phyloP scores from a whole-genome alignment of 2,113 vertebrate species.

The Xenopus laevis region DNA sequence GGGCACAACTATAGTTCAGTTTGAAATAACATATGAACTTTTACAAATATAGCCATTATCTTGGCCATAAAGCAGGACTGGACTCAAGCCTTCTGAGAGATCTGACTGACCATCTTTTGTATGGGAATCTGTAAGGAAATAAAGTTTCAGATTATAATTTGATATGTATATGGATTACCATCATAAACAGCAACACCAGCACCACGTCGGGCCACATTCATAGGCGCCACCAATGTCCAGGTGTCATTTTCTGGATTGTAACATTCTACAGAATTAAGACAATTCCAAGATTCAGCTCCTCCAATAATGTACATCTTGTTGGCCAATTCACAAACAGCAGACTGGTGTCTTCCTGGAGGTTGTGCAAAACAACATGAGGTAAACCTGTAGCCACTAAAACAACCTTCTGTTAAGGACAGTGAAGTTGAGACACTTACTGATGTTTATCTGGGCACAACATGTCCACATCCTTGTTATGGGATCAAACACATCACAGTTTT shows the following conservation, averaged over 20 bases:
- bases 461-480: constrained; percentile 87
- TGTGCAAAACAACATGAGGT: background rate
- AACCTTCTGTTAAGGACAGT: background rate
- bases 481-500: constrained; percentile 96
- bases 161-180: constrained; percentile 59
- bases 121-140: too few species aligned
- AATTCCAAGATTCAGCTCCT: constrained; percentile 96
- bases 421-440: constrained; percentile 67
- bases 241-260: constrained; percentile 95
- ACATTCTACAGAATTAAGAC: constrained; percentile 89
- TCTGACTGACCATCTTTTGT: too few species aligned
- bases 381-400: background rate
- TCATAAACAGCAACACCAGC: constrained; percentile 82
- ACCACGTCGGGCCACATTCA: constrained; percentile 92
- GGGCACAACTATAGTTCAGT: too few species aligned
- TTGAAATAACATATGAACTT: too few species aligned
- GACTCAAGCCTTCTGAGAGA: too few species aligned
- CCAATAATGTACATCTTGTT: constrained; percentile 90
- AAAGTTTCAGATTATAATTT: too few species aligned
- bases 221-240: constrained; percentile 87
- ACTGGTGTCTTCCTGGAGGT: constrained; percentile 87
- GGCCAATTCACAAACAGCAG: constrained; percentile 87
- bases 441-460: constrained; percentile 89
- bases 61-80: too few species aligned
- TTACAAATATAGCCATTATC: too few species aligned